phyloP scores from a whole-genome alignment of 2,797 vertebrate species.

The Micrastur ruficollis region DNA sequence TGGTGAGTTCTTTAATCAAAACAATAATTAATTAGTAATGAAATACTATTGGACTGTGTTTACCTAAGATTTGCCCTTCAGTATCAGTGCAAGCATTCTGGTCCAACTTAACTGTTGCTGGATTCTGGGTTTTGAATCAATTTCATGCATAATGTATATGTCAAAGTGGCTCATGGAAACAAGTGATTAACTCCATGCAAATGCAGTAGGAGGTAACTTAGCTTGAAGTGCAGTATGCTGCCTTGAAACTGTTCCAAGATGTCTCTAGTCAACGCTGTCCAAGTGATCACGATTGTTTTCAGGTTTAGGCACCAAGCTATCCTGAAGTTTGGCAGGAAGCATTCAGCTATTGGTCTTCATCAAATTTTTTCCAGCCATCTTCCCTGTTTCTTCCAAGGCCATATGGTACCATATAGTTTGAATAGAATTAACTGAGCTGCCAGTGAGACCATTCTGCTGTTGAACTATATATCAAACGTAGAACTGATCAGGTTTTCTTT shows the following conservation, averaged over 20 bases:
- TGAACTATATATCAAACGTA: neutral
- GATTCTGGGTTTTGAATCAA: neutral
- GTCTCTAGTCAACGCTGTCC: neutral
- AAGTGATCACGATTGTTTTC: neutral
- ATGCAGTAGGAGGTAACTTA: neutral
- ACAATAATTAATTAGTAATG: neutral
- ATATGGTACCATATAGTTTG: neutral
- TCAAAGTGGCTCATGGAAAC: neutral
- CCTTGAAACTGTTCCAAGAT: neutral
- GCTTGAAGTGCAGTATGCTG: neutral
- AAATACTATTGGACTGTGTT: neutral
- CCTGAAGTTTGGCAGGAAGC: neutral
- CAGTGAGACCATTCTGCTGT: neutral
- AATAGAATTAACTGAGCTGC: neutral
- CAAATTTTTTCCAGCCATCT: rapidly evolving
- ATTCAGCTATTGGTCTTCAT: neutral
- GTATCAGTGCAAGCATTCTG: neutral
- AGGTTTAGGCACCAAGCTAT: neutral
- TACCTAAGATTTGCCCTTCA: neutral
- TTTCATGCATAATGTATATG: neutral
- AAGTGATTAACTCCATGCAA: neutral
- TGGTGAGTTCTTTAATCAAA: neutral
- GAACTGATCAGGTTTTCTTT: neutral
- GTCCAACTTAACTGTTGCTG: neutral
- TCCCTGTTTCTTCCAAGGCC: neutral